phyloP scores from a whole-genome alignment of 2,888 invertebrate genomes.

The Caenorhabditis auriculariae region DNA sequence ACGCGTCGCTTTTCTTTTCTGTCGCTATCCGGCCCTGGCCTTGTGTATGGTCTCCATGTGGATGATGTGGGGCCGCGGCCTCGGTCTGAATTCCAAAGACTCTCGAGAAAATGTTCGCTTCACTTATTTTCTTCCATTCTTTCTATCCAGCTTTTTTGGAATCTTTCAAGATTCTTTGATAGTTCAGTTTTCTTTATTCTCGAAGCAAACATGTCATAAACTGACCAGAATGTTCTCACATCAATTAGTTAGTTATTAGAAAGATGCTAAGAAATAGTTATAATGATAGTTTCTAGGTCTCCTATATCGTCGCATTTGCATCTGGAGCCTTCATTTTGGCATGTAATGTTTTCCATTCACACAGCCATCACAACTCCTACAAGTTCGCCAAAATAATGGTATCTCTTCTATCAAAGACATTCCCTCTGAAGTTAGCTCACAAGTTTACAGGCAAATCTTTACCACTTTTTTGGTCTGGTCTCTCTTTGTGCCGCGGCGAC shows the following conservation, averaged over 20 bases:
- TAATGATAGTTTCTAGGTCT: too few species aligned
- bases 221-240: too few species aligned
- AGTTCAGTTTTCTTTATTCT: too few species aligned
- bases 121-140: slow-evolving; percentile 9
- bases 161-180: too few species aligned
- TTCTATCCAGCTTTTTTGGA: background rate
- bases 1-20: slow-evolving; percentile 15
- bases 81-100: slow-evolving; percentile 10
- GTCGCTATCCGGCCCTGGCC: slow-evolving; percentile 20
- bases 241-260: too few species aligned
- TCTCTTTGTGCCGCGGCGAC: slow-evolving; percentile 11
- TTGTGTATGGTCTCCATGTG: slow-evolving; percentile 26
- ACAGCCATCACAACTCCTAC: slow-evolving; percentile 19
- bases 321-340: slow-evolving; percentile 19
- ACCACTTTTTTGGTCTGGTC: slow-evolving; percentile 19
- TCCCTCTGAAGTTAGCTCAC: background rate
- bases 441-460: slow-evolving; percentile 17
- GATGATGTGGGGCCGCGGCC: slow-evolving; percentile 32
- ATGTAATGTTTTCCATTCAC: slow-evolving; percentile 13
- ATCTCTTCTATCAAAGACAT: background rate
- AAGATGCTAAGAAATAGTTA: too few species aligned
- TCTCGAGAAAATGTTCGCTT: slow-evolving; percentile 17
- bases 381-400: slow-evolving; percentile 18
- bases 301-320: slow-evolving; percentile 20
- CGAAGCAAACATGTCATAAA: too few species aligned